Percentiles rank a stretch among this genome's conserved stretches.
Conservation (phyloP, 2,888 invertebrate genomes). For the Brachypterus glaber region DNA sequence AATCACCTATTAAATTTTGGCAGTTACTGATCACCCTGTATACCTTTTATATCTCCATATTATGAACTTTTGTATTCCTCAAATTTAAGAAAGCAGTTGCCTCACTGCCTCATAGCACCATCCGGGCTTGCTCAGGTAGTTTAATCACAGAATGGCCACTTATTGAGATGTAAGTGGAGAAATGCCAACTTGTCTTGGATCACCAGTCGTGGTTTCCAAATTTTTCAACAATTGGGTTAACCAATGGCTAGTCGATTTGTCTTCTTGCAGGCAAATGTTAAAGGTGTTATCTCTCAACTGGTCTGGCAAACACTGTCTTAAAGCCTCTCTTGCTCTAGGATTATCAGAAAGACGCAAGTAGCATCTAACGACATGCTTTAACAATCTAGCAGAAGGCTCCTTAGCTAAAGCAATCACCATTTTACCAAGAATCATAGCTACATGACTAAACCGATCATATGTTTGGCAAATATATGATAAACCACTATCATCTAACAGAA, state of each 20-base stretch:
- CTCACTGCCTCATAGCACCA: no score
- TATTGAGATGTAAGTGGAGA: constrained; percentile 52
- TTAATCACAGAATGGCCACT: constrained; percentile 4
- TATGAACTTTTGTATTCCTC: no score
- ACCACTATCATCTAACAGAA: constrained; percentile 94
- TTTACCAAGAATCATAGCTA: constrained; percentile 98
- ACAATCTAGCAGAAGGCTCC: constrained; percentile 89
- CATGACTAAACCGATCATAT: constrained; percentile 98
- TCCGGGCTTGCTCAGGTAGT: no score
- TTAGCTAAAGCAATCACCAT: constrained; percentile 97
- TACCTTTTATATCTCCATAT: no score
- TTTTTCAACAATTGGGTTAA: constrained; percentile 87
- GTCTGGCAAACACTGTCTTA: constrained; percentile 95
- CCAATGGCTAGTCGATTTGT: constrained; percentile 97
- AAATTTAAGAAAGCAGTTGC: no score
- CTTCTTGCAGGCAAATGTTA: constrained; percentile 85
- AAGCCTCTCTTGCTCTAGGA: constrained; percentile 91
- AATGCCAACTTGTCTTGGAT: constrained; percentile 54
- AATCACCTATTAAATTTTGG: no score
- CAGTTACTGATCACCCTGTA: no score
- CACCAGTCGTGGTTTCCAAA: constrained; percentile 58
- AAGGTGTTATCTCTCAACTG: constrained; percentile 96
- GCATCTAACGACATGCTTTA: constrained; percentile 98
- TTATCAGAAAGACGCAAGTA: constrained; percentile 96
- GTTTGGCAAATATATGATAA: constrained; percentile 98